Conservation (phyloP, 2,888 invertebrate genomes). For the Lomographa bimaculata region DNA sequence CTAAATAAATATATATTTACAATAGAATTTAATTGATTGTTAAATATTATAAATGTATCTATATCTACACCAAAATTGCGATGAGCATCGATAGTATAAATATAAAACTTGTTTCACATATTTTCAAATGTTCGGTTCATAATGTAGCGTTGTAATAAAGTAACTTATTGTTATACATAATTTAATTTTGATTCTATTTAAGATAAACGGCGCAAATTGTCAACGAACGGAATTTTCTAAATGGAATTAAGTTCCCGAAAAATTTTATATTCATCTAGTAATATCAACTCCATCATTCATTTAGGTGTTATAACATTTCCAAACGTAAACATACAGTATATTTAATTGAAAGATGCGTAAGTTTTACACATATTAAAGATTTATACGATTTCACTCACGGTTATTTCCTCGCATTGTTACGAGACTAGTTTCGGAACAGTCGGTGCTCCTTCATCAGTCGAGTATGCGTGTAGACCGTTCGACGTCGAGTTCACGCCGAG, state of each 20-base stretch:
- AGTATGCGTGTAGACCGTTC: too few species aligned
- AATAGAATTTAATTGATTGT: conserved; percentile 31
- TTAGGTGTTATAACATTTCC: conserved; percentile 64
- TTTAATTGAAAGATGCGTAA: too few species aligned
- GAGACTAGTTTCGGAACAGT: too few species aligned
- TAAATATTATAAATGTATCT: conserved; percentile 25
- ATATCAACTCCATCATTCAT: conserved; percentile 53
- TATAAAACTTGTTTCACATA: conserved; percentile 73
- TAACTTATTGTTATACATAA: conserved; percentile 42
- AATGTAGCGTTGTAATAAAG: conserved; percentile 40
- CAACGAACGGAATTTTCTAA: conserved; percentile 60
- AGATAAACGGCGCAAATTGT: conserved; percentile 50
- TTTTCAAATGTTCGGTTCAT: conserved; percentile 77
- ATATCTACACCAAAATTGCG: conserved; percentile 48
- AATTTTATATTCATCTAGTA: conserved; percentile 40
- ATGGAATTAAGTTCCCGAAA: conserved; percentile 82
- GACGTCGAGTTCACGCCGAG: too few species aligned
- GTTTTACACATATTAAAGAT: too few species aligned
- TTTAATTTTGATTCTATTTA: conserved; percentile 41
- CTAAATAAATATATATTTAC: conserved; percentile 39
- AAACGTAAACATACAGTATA: conserved; percentile 58
- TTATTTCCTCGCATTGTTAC: too few species aligned
- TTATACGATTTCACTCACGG: too few species aligned
- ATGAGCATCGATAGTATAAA: conserved; percentile 71
- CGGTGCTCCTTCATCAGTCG: too few species aligned